phyloP scores from a whole-genome alignment of 37 sponge, comb jelly and placozoan genomes.

The Halisarca cf. caerulea region DNA sequence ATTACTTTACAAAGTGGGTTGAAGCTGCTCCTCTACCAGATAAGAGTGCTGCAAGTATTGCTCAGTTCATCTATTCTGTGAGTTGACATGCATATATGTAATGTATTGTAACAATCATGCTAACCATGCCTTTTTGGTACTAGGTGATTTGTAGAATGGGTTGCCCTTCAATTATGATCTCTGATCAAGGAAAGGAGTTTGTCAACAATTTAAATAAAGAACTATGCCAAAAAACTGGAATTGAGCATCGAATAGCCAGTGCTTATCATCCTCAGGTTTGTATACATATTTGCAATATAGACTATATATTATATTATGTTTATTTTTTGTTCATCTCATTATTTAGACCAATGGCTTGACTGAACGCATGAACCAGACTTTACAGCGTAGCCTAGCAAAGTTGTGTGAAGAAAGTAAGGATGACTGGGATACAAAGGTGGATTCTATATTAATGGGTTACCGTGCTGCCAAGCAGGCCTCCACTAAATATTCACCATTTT shows the following conservation, averaged over 20 bases:
- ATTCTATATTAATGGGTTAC: slow-evolving; percentile 36
- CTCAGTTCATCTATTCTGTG: slow-evolving; percentile 30
- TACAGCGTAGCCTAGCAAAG: slow-evolving; percentile 27
- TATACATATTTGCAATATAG: not conserved
- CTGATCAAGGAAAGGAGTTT: slow-evolving; percentile 54
- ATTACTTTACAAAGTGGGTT: slow-evolving; percentile 57
- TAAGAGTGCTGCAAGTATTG: slow-evolving; percentile 35
- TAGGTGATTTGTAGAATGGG: slow-evolving; percentile 24
- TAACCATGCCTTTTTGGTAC: not conserved
- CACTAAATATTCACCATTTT: slow-evolving; percentile 45
- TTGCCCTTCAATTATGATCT: slow-evolving; percentile 29
- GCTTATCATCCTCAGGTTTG: slow-evolving; percentile 48
- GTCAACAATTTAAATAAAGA: slow-evolving; percentile 18
- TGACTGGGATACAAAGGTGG: slow-evolving; percentile 46
- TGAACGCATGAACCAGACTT: slow-evolving; percentile 40
- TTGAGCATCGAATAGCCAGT: slow-evolving; percentile 31
- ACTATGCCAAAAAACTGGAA: slow-evolving; percentile 26
- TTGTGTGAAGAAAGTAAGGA: slow-evolving; percentile 33
- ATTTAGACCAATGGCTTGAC: slow-evolving; percentile 46
- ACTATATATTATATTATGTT: not conserved
- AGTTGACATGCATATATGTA: slow-evolving; percentile 23
- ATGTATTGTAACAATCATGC: not conserved
- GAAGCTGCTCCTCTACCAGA: slow-evolving; percentile 46
- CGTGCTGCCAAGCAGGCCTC: slow-evolving; percentile 28
- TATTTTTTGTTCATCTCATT: not conserved